phyloP scores from a whole-genome alignment of 1,140 invertebrate genomes.

The Tribolium madens region DNA sequence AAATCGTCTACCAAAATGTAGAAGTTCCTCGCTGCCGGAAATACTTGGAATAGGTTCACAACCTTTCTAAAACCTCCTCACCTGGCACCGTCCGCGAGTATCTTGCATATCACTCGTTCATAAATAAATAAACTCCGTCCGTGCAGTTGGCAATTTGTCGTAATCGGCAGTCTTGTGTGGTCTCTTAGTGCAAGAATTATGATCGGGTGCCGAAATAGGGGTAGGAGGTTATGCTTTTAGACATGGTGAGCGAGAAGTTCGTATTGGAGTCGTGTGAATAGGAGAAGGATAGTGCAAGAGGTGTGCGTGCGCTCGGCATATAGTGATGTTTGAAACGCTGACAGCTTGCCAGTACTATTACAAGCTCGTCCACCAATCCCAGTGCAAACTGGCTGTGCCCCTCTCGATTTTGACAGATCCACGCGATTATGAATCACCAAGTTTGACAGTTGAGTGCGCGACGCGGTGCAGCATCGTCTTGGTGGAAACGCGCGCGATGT shows the following conservation, averaged over 20 bases:
- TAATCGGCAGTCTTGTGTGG: constrained; percentile 2
- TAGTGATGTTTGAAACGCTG: constrained; percentile 67
- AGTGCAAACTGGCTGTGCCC: constrained; percentile 60
- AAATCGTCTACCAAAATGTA: too few species aligned
- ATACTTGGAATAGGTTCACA: background rate
- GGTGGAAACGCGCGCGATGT: constrained; percentile 29
- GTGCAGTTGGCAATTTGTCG: constrained; percentile 26
- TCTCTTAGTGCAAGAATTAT: constrained; percentile 60
- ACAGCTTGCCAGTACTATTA: constrained; percentile 66
- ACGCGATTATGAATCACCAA: constrained; percentile 29
- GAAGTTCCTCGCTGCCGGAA: too few species aligned
- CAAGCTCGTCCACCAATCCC: constrained; percentile 63
- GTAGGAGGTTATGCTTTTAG: constrained; percentile 63
- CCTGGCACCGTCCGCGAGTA: background rate
- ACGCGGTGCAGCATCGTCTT: background rate
- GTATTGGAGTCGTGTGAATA: background rate
- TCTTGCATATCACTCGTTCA: background rate
- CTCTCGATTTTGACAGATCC: constrained; percentile 61
- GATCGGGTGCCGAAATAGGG: constrained; percentile 61
- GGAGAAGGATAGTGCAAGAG: constrained; percentile 48
- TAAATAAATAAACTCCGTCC: constrained; percentile 6
- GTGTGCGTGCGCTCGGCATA: constrained; percentile 62
- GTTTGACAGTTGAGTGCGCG: constrained; percentile 30
- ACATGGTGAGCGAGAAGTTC: constrained; percentile 53
- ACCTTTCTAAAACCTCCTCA: background rate